Base-by-base conservation (phyloP, 2,888 invertebrate genomes). In the Serripes groenlandicus region DNA sequence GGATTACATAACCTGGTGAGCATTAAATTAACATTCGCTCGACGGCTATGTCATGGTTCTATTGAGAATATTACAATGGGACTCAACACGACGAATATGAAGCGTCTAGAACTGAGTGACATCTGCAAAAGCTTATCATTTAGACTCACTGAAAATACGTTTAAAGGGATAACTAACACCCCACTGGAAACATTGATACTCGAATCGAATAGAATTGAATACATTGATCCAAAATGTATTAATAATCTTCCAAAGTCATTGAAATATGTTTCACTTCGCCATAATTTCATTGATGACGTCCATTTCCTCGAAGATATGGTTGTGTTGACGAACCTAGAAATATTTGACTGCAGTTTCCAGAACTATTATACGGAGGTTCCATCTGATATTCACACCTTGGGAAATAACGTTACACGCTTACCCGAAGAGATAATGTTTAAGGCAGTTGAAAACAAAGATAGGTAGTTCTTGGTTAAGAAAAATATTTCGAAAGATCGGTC, bases 1-100 rank as follows among this genome's bases (percentile, higher is more conserved):
- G 42, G 42, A 23, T n/a, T 66, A n/a, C 9, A 9, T n/a, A 66
- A 37, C 15, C 66, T 66, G 15, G 42, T 28, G 18, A 42, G 42
- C 26, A 37, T 66, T 28, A 66, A 66, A 28, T 18, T 32, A 15
- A 66, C 66, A n/a, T 66, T n/a, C n/a, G 21, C 66, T n/a, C n/a
- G 66, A 26, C 26, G 26, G 4, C 21, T 66, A 23, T 66, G 66
- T 66, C 26, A 42, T 9, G 37, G 42, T 2, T n/a, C 28, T 18
- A 7, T 66, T 37, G 66, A 66, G 1, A 66, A 66, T 66, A 23
- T 66, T 28, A 66, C 66, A 37, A 1, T 28, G 3, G 66, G 66
- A 9, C 28, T 66, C 7, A 35, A 66, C 35, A 42, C 66, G 34
- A 66, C 66, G 15, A 66, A 42, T 42, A 66, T 66, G 0, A 26